These are phyloP conservation scores for Tragelaphus scriptus DNA, from an alignment of 2,113 vertebrate genomes.

Conservation along the genomic window DNA sequence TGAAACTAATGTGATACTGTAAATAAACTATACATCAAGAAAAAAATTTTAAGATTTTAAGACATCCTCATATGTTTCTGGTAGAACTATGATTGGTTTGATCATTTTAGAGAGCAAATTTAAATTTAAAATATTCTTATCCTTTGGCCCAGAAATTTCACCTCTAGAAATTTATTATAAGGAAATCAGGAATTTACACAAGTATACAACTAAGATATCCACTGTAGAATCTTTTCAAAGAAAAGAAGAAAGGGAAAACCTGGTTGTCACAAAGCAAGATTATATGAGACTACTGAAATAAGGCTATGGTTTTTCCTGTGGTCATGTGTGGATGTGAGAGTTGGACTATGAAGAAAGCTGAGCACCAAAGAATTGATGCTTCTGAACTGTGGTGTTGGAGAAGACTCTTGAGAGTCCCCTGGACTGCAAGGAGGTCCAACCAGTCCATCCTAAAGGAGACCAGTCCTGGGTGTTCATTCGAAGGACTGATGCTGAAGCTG, in stretches of 20 bases:
- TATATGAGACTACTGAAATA: neutral
- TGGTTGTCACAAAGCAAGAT: neutral
- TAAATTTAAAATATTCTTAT: neutral
- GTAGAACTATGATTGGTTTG: neutral
- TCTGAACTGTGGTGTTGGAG: too few relatives aligned
- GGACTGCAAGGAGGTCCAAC: too few relatives aligned
- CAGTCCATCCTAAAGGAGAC: too few relatives aligned
- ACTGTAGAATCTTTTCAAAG: neutral
- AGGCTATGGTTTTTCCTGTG: neutral
- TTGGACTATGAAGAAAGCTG: too few relatives aligned
- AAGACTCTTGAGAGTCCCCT: too few relatives aligned
- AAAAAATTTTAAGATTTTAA: neutral
- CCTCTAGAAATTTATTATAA: neutral
- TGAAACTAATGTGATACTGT: neutral
- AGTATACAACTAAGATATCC: neutral
- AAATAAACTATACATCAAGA: neutral
- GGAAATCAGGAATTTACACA: neutral
- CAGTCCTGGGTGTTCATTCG: too few relatives aligned
- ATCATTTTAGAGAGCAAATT: neutral
- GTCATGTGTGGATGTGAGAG: too few relatives aligned
- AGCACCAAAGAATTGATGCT: too few relatives aligned
- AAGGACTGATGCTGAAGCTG: too few relatives aligned
- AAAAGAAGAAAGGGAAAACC: neutral
- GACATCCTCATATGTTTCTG: neutral
- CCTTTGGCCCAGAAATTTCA: neutral